phyloP scores from a whole-genome alignment of 1,140 invertebrate species.

The Pseudomyrmex sp. region DNA sequence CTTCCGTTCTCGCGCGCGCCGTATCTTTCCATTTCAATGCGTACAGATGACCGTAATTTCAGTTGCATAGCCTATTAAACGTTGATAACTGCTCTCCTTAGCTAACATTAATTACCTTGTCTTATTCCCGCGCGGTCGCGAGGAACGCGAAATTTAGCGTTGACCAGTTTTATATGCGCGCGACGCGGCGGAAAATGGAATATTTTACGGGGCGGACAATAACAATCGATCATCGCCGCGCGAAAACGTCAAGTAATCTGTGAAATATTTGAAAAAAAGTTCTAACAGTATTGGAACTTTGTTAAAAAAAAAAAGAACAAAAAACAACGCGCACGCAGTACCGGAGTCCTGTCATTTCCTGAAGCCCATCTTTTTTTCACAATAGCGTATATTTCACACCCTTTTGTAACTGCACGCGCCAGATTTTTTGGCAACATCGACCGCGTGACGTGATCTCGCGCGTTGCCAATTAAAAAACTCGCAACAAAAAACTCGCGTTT shows the following conservation, averaged over 20 bases:
- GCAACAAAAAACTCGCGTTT: neutral
- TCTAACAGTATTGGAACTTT: constrained; percentile 22
- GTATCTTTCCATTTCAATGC: constrained; percentile 21
- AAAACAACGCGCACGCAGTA: neutral
- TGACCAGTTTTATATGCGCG: constrained; percentile 34
- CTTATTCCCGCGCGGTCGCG: constrained; percentile 31
- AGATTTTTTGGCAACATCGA: constrained; percentile 26
- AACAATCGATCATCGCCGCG: constrained; percentile 34
- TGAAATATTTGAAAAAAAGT: constrained; percentile 26
- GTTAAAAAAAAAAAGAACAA: neutral
- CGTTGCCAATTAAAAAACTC: neutral
- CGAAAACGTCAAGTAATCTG: constrained; percentile 8
- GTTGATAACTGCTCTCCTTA: constrained; percentile 47
- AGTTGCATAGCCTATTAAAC: constrained; percentile 42
- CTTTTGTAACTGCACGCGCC: constrained; percentile 2
- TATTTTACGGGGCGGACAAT: constrained; percentile 29
- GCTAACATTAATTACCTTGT: constrained; percentile 51
- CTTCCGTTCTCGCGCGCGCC: neutral
- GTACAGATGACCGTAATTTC: constrained; percentile 46
- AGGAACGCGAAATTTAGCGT: constrained; percentile 39
- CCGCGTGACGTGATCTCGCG: constrained; percentile 6
- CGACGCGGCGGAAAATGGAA: constrained; percentile 4
- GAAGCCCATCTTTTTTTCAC: constrained; percentile 10
- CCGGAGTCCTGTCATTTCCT: constrained; percentile 3
- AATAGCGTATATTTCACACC: constrained; percentile 3